Conservation (phyloP, 2,888 invertebrate species). For the Acanthosepion lycidas region DNA sequence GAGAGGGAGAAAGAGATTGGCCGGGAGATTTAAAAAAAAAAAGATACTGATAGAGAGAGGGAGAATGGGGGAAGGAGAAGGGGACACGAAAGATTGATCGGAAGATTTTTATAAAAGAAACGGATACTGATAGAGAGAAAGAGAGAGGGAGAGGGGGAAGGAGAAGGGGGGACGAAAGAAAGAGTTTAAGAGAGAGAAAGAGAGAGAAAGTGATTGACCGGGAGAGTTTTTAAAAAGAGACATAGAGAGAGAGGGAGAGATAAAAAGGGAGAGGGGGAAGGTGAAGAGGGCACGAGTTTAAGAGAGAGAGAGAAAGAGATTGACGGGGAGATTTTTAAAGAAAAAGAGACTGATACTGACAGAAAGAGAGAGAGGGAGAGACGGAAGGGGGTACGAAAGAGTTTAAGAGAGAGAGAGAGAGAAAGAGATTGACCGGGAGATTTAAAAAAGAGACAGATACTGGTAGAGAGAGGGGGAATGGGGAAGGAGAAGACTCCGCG, state of each 20-base stretch:
- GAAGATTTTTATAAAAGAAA: too few relatives aligned
- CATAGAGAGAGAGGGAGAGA: too few relatives aligned
- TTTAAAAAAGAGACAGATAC: neutral
- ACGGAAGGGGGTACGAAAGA: too few relatives aligned
- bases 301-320: neutral
- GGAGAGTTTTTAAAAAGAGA: too few relatives aligned
- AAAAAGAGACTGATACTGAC: neutral
- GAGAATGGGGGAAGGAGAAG: neutral
- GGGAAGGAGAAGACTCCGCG: neutral
- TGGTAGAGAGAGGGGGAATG: neutral
- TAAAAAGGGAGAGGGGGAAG: too few relatives aligned
- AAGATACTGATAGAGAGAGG: neutral
- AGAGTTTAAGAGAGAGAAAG: neutral
- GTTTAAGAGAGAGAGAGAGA: neutral
- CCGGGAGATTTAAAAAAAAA: neutral
- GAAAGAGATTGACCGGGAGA: neutral
- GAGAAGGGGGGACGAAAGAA: too few relatives aligned
- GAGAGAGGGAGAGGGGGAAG: too few relatives aligned
- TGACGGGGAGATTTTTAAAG: neutral
- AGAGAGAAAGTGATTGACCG: neutral
- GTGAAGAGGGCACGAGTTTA: neutral
- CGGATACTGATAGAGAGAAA: too few relatives aligned
- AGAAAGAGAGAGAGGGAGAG: too few relatives aligned
- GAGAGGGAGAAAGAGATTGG: neutral
- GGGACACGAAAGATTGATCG: too few relatives aligned